A percentile compares a stretch with the other conserved stretches of the same genome.
phyloP scores from a whole-genome alignment of 2,113 vertebrate species.

The Odontophorus gujanensis region DNA sequence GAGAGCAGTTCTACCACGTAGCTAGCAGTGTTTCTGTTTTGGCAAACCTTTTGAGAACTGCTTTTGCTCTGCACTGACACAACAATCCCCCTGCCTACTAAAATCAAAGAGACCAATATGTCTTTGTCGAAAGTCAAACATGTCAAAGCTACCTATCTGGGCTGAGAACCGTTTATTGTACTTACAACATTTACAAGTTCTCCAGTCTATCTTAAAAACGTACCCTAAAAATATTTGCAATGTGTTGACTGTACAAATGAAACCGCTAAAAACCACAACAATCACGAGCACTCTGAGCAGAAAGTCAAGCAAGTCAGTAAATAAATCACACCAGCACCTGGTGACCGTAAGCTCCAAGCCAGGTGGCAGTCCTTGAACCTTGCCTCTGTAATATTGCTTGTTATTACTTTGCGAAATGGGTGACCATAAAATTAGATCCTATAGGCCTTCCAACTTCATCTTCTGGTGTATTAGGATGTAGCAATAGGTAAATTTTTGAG shows the following conservation, averaged over 20 bases:
- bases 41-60: neutral
- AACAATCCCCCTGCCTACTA: neutral
- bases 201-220: neutral
- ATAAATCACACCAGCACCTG: neutral
- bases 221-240: neutral
- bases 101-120: conserved; percentile 8
- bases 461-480: neutral
- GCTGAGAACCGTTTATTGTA: neutral
- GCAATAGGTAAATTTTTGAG: neutral
- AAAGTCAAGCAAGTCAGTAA: neutral
- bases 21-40: fast-evolving
- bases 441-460: neutral
- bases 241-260: neutral
- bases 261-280: neutral
- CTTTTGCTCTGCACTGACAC: neutral
- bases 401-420: neutral
- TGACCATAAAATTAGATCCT: neutral
- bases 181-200: neutral
- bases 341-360: neutral
- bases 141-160: neutral
- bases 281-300: neutral
- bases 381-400: neutral
- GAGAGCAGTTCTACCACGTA: neutral
- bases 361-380: neutral
- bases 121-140: neutral